phyloP scores from a whole-genome alignment of 2,113 vertebrate species.

The Pelvicachromis taeniatus region DNA sequence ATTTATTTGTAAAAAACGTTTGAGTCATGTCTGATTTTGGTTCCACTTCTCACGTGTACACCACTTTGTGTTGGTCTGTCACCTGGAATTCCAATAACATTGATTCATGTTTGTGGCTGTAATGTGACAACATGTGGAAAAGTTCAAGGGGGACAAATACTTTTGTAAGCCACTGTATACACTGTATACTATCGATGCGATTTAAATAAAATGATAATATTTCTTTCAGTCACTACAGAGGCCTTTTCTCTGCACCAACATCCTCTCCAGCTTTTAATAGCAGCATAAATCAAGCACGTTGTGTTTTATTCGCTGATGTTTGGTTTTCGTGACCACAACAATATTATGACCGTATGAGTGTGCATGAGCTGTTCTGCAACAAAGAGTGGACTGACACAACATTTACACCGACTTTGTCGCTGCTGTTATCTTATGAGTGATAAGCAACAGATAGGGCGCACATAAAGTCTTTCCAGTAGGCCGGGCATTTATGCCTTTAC shows the following conservation, averaged over 20 bases:
- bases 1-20: too few relatives aligned
- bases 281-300: not conserved
- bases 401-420: not conserved
- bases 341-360: not conserved
- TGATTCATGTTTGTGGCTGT: too few relatives aligned
- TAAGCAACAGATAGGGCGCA: not conserved
- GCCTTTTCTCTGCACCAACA: not conserved
- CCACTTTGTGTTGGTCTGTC: too few relatives aligned
- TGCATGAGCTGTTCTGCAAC: not conserved
- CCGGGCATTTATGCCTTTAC: not conserved
- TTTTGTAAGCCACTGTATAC: too few relatives aligned
- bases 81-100: too few relatives aligned
- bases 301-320: not conserved
- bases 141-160: too few relatives aligned
- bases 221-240: not conserved
- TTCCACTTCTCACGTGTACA: too few relatives aligned
- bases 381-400: not conserved
- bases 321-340: not conserved
- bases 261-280: accelerated
- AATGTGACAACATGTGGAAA: too few relatives aligned
- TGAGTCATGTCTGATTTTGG: too few relatives aligned
- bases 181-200: too few relatives aligned
- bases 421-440: not conserved
- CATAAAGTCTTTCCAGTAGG: not conserved
- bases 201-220: not conserved